A percentile compares a stretch with the other conserved stretches of the same genome.
Evolutionary conservation across 2,888 invertebrate genomes (phyloP).

Genomic region (Drosophila kokeensis): DNA sequence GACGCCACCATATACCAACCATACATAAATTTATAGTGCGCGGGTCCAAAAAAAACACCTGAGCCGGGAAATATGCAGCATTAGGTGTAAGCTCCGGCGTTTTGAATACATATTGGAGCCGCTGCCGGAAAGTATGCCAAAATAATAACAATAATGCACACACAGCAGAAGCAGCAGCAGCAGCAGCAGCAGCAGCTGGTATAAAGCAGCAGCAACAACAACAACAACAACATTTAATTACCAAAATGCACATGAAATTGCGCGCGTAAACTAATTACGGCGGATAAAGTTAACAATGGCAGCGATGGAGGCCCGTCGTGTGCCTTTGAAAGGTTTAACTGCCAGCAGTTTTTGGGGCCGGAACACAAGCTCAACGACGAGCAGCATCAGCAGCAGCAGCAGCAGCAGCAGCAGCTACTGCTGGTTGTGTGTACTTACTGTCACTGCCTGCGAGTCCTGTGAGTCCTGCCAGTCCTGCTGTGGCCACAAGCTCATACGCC

Average conservation of each 20-base stretch:
- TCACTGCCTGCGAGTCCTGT: constrained; percentile 17
- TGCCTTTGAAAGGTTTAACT: constrained; percentile 74
- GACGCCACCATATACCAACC: constrained; percentile 7
- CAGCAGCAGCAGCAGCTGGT: constrained; percentile 28
- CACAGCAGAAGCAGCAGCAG: constrained; percentile 24
- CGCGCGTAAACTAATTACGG: constrained; percentile 79
- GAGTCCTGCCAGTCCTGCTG: constrained; percentile 32
- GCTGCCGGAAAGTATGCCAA: constrained; percentile 65
- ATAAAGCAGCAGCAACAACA: constrained; percentile 17
- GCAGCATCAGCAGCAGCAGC: constrained; percentile 1
- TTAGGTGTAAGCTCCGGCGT: constrained; percentile 58
- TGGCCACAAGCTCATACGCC: constrained; percentile 64
- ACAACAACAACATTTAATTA: constrained; percentile 62
- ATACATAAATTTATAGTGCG: constrained; percentile 69
- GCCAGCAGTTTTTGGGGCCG: constrained; percentile 28
- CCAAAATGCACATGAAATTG: constrained; percentile 80
- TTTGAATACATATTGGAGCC: constrained; percentile 53
- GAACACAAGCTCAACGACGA: constrained; percentile 30
- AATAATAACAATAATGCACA: constrained; percentile 70
- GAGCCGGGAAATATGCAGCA: constrained; percentile 64
- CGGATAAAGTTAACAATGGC: constrained; percentile 79
- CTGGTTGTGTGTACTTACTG: constrained; percentile 17
- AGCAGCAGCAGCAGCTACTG: constrained; percentile 5
- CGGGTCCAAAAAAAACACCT: constrained; percentile 57
- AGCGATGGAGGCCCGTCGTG: constrained; percentile 21